Evolutionary conservation across 2,888 invertebrate genomes (phyloP), one percentile per base, ranked within the genome.

Genomic region (Cotesia congregata): DNA sequence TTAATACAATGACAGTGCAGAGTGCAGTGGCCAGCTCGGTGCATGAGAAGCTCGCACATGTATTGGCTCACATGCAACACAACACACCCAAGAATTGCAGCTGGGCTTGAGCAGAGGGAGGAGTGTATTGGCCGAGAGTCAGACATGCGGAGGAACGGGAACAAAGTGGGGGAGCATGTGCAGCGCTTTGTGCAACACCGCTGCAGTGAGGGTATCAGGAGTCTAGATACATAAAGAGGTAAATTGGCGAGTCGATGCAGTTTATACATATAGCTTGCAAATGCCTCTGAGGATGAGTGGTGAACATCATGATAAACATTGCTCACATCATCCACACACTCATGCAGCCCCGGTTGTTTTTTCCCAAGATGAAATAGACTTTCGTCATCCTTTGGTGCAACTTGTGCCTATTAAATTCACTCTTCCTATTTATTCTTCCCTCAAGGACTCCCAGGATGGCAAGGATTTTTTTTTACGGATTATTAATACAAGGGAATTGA

Each of bases 161-260:
- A 70, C 67, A 59, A 67, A 73, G 68, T 78, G 78, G 76, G 76
- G 77, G 74, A 74, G 73, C 62, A 77, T 76, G 76, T 79, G 78
- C 78, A 79, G 78, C 74, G 76, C 74, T 79, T 78, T 78, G 82
- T 83, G 85, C 83, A 82, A 78, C 80, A 71, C 76, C 73, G 76
- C 64, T 80, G 83, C 83, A 82, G 76, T 78, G 76, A 73, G 62
- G 15, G 82, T 85, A 85, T 80, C 82, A 83, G 84, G 83, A 76
- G 72, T 76, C 30, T 77, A 84, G 81, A 65, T 62, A 67, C 62
- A 67, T 41, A 68, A 77, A 76, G 79, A 80, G 79, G 78, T 77
- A 70, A 39, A 68, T 68, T 72, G 50, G 74, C 76, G 67, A 41
- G 69, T 41, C 61, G 69, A 69, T 75, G 76, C 72, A 77, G 75